Percentiles rank a stretch among this genome's conserved stretches.
Evolutionary conservation across 2,888 invertebrate species (phyloP).

Genomic region (Apamea anceps): DNA sequence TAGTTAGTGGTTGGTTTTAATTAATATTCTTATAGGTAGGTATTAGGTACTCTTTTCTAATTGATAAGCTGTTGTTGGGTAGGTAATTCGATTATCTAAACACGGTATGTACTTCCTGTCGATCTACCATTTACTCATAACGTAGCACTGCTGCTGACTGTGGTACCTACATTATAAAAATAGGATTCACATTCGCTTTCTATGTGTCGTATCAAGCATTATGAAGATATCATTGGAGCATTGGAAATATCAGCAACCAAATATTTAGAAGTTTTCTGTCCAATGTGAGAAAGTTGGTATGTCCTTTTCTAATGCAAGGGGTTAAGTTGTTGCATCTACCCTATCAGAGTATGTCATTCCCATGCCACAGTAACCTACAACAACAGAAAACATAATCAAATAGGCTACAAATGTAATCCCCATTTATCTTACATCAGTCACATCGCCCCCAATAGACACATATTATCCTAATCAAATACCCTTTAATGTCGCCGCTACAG

Average conservation of each 20-base stretch:
- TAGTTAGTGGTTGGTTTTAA: background rate
- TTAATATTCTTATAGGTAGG: background rate
- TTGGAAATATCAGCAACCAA: no score
- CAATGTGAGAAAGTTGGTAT: no score
- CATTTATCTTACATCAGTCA: conserved; percentile 44
- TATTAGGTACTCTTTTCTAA: background rate
- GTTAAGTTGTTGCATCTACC: background rate
- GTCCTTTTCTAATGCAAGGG: background rate
- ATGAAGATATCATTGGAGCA: background rate
- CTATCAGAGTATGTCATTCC: conserved; percentile 17
- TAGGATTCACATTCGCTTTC: background rate
- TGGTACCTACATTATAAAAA: background rate
- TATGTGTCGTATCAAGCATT: background rate
- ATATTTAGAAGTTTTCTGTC: background rate
- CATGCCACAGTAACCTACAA: conserved; percentile 17
- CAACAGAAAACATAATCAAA: conserved; percentile 54
- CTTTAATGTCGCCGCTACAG: conserved; percentile 51
- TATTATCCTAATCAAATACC: conserved; percentile 66
- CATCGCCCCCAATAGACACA: conserved; percentile 59
- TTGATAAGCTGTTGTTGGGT: background rate
- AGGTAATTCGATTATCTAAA: background rate
- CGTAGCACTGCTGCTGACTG: background rate
- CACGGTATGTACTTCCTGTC: background rate
- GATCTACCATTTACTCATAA: background rate
- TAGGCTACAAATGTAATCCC: conserved; percentile 59